phyloP scores from a whole-genome alignment of 1,140 invertebrate genomes.

The Thaumetopoea pityocampa region DNA sequence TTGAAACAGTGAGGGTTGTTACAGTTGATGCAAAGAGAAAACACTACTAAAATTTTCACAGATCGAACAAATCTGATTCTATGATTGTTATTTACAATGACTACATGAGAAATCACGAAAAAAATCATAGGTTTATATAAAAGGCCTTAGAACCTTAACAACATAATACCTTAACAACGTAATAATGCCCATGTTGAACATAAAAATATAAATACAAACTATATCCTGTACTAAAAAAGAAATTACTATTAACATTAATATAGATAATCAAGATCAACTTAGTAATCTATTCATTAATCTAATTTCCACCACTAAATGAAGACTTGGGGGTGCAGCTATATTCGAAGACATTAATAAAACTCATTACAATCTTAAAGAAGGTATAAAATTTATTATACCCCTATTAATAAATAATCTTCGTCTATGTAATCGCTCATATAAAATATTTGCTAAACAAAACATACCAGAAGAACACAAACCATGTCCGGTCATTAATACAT shows the following conservation, averaged over 20 bases:
- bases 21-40: no score
- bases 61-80: no score
- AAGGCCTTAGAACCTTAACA: no score
- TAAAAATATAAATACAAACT: slow-evolving; percentile 75
- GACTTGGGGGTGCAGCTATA: slow-evolving; percentile 64
- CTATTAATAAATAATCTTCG: slow-evolving; percentile 71
- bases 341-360: slow-evolving; percentile 77
- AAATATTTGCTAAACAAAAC: slow-evolving; percentile 82
- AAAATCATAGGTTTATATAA: no score
- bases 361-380: slow-evolving; percentile 76
- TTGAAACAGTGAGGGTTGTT: no score
- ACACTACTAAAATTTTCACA: no score
- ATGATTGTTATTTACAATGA: no score
- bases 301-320: slow-evolving; percentile 77
- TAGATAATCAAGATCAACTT: slow-evolving; percentile 59
- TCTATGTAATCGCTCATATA: slow-evolving; percentile 76
- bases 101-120: no score
- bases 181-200: slow-evolving; percentile 76
- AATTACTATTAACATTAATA: slow-evolving; percentile 72
- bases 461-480: slow-evolving; percentile 81
- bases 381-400: slow-evolving; percentile 66
- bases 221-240: slow-evolving; percentile 68
- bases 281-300: slow-evolving; percentile 77
- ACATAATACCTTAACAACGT: no score
- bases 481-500: slow-evolving; percentile 80